Evolutionary conservation across 1,140 invertebrate genomes (phyloP).

Genomic region (Contarinia nasturtii): DNA sequence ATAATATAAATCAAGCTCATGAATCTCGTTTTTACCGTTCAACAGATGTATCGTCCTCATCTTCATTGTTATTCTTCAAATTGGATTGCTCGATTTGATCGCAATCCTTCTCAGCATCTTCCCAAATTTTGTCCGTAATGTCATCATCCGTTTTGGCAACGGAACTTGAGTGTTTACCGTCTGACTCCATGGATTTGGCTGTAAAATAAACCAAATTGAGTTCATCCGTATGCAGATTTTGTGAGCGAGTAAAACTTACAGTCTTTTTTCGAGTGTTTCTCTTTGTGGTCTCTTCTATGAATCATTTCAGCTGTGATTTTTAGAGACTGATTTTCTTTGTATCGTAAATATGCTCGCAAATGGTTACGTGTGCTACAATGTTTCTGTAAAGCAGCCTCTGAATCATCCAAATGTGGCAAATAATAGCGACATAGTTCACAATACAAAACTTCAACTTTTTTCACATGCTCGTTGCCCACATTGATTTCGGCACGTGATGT

Average conservation of each 20-base stretch:
- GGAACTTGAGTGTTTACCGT: slow-evolving; percentile 7
- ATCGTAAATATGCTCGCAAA: slow-evolving; percentile 47
- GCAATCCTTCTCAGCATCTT: slow-evolving; percentile 54
- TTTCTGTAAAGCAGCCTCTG: slow-evolving; percentile 36
- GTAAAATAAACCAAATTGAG: slow-evolving; percentile 7
- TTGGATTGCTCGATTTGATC: slow-evolving; percentile 42
- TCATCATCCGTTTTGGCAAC: slow-evolving; percentile 12
- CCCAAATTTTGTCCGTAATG: slow-evolving; percentile 47
- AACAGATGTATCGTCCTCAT: slow-evolving; percentile 48
- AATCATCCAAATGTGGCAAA: slow-evolving; percentile 38
- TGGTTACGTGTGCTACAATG: slow-evolving; percentile 51
- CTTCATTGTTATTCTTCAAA: slow-evolving; percentile 39
- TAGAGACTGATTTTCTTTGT: slow-evolving; percentile 49
- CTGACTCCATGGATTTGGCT: slow-evolving; percentile 6
- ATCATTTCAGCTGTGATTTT: slow-evolving; percentile 45
- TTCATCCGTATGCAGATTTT: slow-evolving; percentile 45
- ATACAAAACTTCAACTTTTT: slow-evolving; percentile 47
- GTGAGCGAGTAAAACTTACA: slow-evolving; percentile 27
- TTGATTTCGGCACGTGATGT: slow-evolving; percentile 45
- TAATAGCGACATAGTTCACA: slow-evolving; percentile 58
- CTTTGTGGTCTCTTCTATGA: slow-evolving; percentile 26
- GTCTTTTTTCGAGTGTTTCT: slow-evolving; percentile 24
- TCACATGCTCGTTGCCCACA: slow-evolving; percentile 55
- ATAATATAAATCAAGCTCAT: neutral
- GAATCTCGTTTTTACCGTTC: slow-evolving; percentile 25